phyloP scores from a whole-genome alignment of 2,113 vertebrate genomes.

The Microtus pennsylvanicus region DNA sequence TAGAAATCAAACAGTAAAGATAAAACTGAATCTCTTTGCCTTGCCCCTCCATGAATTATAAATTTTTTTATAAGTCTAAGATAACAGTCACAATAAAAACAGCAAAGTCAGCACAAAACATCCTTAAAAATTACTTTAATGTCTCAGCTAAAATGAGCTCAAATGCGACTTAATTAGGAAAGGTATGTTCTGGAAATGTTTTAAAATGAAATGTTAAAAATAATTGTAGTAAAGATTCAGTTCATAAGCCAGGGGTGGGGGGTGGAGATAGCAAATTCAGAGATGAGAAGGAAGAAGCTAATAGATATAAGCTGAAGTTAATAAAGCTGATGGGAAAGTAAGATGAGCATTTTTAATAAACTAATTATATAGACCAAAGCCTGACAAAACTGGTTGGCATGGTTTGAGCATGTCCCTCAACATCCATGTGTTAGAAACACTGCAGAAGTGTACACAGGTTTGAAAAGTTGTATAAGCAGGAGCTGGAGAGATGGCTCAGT shows the following conservation, averaged over 20 bases:
- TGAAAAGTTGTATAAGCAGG: not conserved
- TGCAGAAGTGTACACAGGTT: too few relatives aligned
- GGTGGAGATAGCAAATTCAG: not conserved
- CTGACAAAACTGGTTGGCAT: not conserved
- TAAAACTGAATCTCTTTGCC: not conserved
- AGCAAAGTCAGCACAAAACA: not conserved
- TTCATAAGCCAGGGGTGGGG: not conserved
- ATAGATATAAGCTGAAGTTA: not conserved
- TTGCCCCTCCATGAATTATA: not conserved
- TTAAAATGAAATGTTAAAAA: conserved; percentile 33
- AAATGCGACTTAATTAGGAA: not conserved
- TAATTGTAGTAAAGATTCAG: not conserved
- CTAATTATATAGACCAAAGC: not conserved
- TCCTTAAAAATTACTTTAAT: not conserved
- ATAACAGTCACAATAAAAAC: conserved; percentile 21
- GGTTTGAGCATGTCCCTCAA: not conserved
- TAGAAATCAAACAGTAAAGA: conserved; percentile 34
- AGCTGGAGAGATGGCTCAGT: not conserved
- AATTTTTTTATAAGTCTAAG: conserved; percentile 1
- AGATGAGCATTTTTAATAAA: not conserved
- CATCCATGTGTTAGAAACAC: not conserved
- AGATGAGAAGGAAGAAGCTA: not conserved
- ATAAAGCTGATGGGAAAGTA: not conserved
- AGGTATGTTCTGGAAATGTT: not conserved
- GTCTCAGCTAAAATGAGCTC: not conserved